Evolutionary conservation across 2,888 invertebrate genomes (phyloP), one percentile per base, ranked within the genome.

Genomic region (Ichneumoninae sp.): DNA sequence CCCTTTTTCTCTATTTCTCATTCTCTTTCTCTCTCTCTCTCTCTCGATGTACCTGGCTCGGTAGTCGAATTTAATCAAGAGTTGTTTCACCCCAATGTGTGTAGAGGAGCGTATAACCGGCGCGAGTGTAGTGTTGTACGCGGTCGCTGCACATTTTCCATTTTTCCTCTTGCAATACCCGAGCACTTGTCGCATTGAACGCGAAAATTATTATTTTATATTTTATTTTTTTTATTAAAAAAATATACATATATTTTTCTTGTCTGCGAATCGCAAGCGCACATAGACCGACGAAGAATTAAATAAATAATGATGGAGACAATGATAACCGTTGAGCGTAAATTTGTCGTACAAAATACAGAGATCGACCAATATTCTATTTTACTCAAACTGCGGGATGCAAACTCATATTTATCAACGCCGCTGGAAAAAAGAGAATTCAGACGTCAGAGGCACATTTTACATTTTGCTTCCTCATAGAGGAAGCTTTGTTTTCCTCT

Each of bases 51-150:
- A 33, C 79, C 52, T 19, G 33, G 52, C 63, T 69, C 65, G 54
- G 68, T 79, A 65, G 71, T 82, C 66, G 71, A 82, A 85, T 85
- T 85, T 85, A 85, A 85, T 85, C 82, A 85, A 85, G 82, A 82
- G 68, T 79, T 82, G 75, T 85, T 82, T 80, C 73, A 52, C 70
- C 75, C 66, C 69, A 74, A 26, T 36, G 63, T 47, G 63, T 54
- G 75, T 60, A 33, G 57, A 68, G 74, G 52, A 75, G 26, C 60
- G 44, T 50, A 47, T 33, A 50, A 40, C 22, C 66, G 79, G 44
- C 66, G 65, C 66, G 57, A 70, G 33, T 75, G 69, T 40, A 70
- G 47, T 75, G 69, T 40, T 10, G 7, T 16, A 74, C 63, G 22
- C 44, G 63, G 30, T 60, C 7, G 74, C 81, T 83, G 84, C 74